Percentiles rank a stretch among this genome's conserved stretches.
These are phyloP conservation scores for Melanotaenia nigrans DNA, from an alignment of 2,797 vertebrate species.

Conservation along the genomic window DNA sequence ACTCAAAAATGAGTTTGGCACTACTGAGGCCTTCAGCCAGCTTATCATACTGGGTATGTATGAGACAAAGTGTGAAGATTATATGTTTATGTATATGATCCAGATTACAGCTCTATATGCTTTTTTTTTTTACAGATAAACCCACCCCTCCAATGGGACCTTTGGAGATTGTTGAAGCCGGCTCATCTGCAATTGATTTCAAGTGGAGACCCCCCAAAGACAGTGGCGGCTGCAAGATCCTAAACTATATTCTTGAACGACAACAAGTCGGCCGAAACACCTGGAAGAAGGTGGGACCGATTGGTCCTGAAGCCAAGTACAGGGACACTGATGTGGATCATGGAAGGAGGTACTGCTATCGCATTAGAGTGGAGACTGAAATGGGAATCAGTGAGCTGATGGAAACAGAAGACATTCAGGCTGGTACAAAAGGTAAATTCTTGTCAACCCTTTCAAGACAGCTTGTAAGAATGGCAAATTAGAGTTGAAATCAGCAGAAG, in stretches of 20 bases:
- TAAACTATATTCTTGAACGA: slow-evolving; percentile 86
- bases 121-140: slow-evolving; percentile 82
- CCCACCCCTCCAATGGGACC: slow-evolving; percentile 90
- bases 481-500: background rate
- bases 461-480: background rate
- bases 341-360: slow-evolving; percentile 89
- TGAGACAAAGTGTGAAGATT: background rate
- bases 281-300: slow-evolving; percentile 89
- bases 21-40: slow-evolving; percentile 77
- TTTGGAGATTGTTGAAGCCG: slow-evolving; percentile 85
- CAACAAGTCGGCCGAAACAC: slow-evolving; percentile 88
- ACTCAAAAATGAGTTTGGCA: slow-evolving; percentile 89
- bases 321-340: slow-evolving; percentile 85
- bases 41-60: slow-evolving; percentile 87
- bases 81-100: background rate
- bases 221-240: slow-evolving; percentile 86
- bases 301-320: slow-evolving; percentile 80
- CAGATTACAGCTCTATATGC: background rate
- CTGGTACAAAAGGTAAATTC: slow-evolving; percentile 87
- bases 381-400: slow-evolving; percentile 87
- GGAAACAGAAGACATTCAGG: slow-evolving; percentile 89
- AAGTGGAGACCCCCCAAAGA: slow-evolving; percentile 90
- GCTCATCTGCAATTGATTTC: slow-evolving; percentile 80
- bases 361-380: slow-evolving; percentile 85
- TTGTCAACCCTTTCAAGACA: background rate